Base-by-base conservation (phyloP, 2,888 invertebrate species). In the Slavum lentiscoides region DNA sequence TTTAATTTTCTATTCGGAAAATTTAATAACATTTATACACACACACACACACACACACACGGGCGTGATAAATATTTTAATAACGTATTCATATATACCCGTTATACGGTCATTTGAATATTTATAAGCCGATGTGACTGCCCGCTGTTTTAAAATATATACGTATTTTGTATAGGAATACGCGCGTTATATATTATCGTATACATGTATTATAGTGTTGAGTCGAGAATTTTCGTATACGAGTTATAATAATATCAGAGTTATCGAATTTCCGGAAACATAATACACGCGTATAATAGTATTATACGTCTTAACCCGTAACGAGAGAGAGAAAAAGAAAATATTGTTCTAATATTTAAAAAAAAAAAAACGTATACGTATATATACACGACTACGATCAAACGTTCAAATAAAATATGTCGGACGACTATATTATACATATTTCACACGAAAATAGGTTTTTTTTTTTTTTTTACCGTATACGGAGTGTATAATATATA, bases 231-330 rank as follows among this genome's bases (percentile, higher is more conserved):
- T 49, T n/a, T 23, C 67, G 21, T 67, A 43, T 49, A 49, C 9
- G 21, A 30, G 11, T 23, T 21, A 21, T 49, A 21, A 23, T 30
- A 30, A 30, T 30, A 30, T 30, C 17, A 37, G 58, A 53, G 55
- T 30, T 70, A 70, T 70, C 69, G 37, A 55, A 58, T 70, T 70
- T 70, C 69, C 37, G 37, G 58, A 58, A 70, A 70, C 55, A 55
- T 37, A 58, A 55, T 55, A 64, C 53, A n/a, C 15, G 15, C 39
- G 21, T 30, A n/a, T n/a, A n/a, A n/a, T n/a, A n/a, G n/a, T n/a
- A n/a, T n/a, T n/a, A n/a, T n/a, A 30, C 30, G 30, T 30, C 4
- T 30, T 30, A 30, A 30, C 4, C 68, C 23, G 17, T 68, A 43
- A 43, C n/a, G n/a, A 67, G 43, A 9, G 43, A 9, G 43, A 7